phyloP scores from a whole-genome alignment of 2,113 vertebrate species.

The Lampris incognitus region DNA sequence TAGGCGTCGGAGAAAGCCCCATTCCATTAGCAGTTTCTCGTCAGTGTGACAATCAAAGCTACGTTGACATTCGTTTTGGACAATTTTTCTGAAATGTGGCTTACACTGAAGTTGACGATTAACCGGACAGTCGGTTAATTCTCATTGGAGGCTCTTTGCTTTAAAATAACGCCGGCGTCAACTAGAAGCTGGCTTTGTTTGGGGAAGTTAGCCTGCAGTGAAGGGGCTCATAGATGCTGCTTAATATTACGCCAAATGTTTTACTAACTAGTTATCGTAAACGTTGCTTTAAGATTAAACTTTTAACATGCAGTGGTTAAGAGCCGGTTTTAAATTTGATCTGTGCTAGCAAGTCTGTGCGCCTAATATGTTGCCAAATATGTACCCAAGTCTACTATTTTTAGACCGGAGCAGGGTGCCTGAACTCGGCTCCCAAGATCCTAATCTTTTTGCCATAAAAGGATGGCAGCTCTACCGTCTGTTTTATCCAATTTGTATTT shows the following conservation, averaged over 20 bases:
- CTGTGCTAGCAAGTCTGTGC: constrained; percentile 27
- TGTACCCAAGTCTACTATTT: constrained; percentile 72
- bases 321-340: constrained; percentile 54
- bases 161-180: constrained; percentile 6
- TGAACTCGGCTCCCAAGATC: constrained; percentile 55
- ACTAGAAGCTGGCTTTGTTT: not conserved
- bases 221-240: constrained; percentile 39
- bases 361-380: constrained; percentile 64
- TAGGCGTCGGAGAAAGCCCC: not conserved
- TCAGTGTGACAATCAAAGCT: not conserved
- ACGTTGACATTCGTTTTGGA: not conserved
- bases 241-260: not conserved
- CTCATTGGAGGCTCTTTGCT: constrained; percentile 34
- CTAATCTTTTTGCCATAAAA: constrained; percentile 62
- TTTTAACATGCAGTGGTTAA: constrained; percentile 1
- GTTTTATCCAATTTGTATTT: not conserved
- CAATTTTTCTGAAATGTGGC: not conserved
- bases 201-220: constrained; percentile 16
- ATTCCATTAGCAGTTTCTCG: not conserved
- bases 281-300: not conserved
- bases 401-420: constrained; percentile 60
- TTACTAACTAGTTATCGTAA: not conserved
- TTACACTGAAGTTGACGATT: constrained; percentile 25
- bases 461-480: constrained; percentile 20
- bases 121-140: constrained; percentile 37